Evolutionary conservation across 64 coral and sea anemone species (phyloP), one percentile per base, ranked within the genome.

Genomic region (Dendrophyllia cribrosa): DNA sequence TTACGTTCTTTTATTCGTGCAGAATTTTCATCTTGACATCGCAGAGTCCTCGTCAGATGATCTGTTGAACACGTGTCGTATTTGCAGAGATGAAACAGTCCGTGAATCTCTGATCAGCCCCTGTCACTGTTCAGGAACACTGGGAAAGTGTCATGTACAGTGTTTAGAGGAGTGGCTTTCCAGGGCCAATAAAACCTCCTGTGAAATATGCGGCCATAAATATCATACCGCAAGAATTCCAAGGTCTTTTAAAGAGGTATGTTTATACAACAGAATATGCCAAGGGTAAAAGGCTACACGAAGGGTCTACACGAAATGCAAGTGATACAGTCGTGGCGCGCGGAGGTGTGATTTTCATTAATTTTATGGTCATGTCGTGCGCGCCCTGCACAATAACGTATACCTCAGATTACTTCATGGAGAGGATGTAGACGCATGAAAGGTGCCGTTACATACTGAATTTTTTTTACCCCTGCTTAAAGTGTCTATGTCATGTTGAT

Each of bases 161-260:
- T 97, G 95, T 60, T 43, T 97, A 12, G 95, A 97, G 59, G 92
- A 97, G 43, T 97, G 95, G 95, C 92, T 97, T 0, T 97, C 95
- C 0, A 94, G 16, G 4, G 93, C 95, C 12, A 97, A 97, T 48
- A 97, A 97, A 66, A 70, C 22, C 43, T 66, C 87, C 10, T 97
- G 95, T 75, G 95, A 97, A 73, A 97, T 97, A 43, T 97, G 95
- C 70, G 88, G 85, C 8, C 84, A 94, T 22, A 79, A 65, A n/a
- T 97, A 87, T 79, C 91, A 82, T 9, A 49, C 90, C 17, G 77
- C 78, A 65, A 89, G 88, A 68, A 89, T 72, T 11, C 88, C 91
- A 17, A 91, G 77, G 45, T 77, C 91, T 16, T 88, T 97, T 70
- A 76, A 78, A n/a, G 91, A 97, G 76, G 95, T 97, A 80, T 11